Evolutionary conservation across 2,888 invertebrate species (phyloP).

Genomic region (Terebella lapidaria): DNA sequence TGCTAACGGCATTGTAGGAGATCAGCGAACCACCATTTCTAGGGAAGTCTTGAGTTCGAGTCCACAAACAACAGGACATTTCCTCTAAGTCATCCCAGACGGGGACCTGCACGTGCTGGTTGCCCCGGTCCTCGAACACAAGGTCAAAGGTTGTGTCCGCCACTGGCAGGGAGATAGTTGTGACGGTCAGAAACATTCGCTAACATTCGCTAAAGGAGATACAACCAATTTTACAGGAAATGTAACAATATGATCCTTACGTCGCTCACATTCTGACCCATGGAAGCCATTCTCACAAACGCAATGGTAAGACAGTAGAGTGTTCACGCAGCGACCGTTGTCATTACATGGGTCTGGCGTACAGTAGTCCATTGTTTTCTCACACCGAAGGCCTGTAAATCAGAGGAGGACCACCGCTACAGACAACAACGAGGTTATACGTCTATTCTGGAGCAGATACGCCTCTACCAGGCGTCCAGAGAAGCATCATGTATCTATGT

Average conservation of each 20-base stretch:
- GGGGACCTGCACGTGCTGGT: slow-evolving; percentile 1
- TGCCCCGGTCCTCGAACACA: background rate
- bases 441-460: no score
- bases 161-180: no score
- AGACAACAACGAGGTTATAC: no score
- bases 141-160: slow-evolving; percentile 6
- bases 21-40: slow-evolving; percentile 9
- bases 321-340: background rate
- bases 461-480: no score
- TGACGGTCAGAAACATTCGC: no score
- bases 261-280: background rate
- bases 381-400: background rate
- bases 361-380: background rate
- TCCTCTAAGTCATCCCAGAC: background rate
- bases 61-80: slow-evolving; percentile 1
- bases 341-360: background rate
- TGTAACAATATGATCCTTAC: background rate
- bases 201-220: no score
- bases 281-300: background rate
- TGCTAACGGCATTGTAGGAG: slow-evolving; percentile 6
- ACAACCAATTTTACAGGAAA: background rate
- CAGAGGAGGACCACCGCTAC: no score
- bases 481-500: no score
- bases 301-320: background rate
- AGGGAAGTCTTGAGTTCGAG: slow-evolving; percentile 1